Conservation (phyloP, 2,888 invertebrate genomes). For the Metopia argyrocephala region DNA sequence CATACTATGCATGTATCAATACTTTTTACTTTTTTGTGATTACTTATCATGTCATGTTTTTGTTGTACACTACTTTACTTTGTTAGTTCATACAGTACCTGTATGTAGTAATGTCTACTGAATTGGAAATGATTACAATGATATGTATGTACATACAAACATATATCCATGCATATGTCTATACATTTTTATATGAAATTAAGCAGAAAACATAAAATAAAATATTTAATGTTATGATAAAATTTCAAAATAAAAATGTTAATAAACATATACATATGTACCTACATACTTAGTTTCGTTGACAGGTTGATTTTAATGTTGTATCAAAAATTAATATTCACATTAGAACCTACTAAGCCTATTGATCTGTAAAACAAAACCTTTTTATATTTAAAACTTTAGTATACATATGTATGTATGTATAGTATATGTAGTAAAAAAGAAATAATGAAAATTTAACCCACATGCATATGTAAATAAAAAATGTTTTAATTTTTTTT, state of each 20-base stretch:
- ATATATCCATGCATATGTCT: no score
- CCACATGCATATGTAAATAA: no score
- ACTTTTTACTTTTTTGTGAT: background rate
- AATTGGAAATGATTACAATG: constrained; percentile 48
- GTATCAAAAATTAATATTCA: background rate
- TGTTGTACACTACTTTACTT: constrained; percentile 6
- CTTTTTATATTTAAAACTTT: background rate
- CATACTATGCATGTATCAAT: background rate
- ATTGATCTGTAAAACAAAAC: constrained; percentile 24
- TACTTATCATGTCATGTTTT: constrained; percentile 5
- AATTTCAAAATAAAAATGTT: background rate
- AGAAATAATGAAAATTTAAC: no score
- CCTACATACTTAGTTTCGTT: background rate
- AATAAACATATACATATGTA: background rate
- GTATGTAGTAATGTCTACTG: no score
- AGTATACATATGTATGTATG: background rate
- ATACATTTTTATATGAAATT: constrained; percentile 25
- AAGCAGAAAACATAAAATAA: background rate
- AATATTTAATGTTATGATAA: background rate
- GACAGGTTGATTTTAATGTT: constrained; percentile 17
- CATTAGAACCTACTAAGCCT: constrained; percentile 11
- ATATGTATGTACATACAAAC: no score
- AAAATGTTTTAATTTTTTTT: no score
- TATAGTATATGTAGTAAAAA: background rate
- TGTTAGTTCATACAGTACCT: background rate